Evolutionary conservation across 2,888 invertebrate species (phyloP).

Genomic region (Rhorus exstirpatorius): DNA sequence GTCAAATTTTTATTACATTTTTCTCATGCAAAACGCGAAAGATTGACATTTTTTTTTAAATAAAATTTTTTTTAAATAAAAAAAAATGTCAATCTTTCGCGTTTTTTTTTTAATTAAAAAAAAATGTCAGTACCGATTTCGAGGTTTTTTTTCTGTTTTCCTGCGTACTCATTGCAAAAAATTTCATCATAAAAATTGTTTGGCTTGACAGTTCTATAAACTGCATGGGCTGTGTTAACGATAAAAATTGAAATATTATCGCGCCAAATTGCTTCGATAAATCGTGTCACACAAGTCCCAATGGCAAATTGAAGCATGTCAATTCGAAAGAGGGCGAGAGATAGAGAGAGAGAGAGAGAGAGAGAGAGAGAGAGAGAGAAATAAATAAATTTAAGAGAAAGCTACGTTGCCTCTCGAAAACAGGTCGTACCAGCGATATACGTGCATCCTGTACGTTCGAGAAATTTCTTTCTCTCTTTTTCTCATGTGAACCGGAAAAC

Average conservation of each 20-base stretch:
- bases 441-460: not conserved
- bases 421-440: conserved; percentile 47
- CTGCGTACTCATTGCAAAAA: not conserved
- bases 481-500: conserved; percentile 40
- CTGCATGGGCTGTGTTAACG: conserved; percentile 19
- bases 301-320: conserved; percentile 34
- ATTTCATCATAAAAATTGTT: conserved; percentile 20
- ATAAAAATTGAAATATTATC: conserved; percentile 67
- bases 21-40: no score
- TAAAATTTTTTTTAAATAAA: no score
- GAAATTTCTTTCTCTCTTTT: not conserved
- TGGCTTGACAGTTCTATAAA: not conserved
- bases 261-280: conserved; percentile 59
- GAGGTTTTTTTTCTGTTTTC: no score
- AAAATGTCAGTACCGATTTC: no score
- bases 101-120: no score
- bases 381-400: conserved; percentile 50
- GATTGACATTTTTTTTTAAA: no score
- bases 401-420: conserved; percentile 30
- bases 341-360: no score
- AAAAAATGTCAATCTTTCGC: no score
- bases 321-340: not conserved
- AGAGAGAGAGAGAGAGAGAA: not conserved
- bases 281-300: conserved; percentile 47
- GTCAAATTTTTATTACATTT: no score